Evolutionary conservation across 1,140 invertebrate species (phyloP), one percentile per base, ranked within the genome.

Genomic region (Triops cancriformis): DNA sequence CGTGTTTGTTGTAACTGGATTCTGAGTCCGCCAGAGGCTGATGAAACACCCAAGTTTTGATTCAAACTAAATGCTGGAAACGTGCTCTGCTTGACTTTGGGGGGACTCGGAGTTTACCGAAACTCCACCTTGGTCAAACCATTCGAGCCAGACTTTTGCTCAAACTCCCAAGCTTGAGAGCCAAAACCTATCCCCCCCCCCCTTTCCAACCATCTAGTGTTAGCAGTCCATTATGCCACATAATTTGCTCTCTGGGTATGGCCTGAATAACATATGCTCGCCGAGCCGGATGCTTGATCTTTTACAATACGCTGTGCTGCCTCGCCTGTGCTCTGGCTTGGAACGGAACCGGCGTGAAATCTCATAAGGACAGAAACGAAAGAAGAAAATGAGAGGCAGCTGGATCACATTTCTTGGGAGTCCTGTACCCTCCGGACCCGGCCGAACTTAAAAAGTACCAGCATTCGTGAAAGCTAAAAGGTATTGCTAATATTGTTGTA

Each of bases 261-360:
- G n/a, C 51, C 51, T 10, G 51, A 64, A 64, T 64, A 64, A 64
- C 51, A 64, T 64, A 64, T 64, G 51, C 51, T 64, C 51, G 51
- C 51, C 51, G 51, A 64, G 51, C 51, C 51, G 51, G 51, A 64
- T 64, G 51, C 51, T 64, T 64, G n/a, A 64, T 64, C 51, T 64
- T 64, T 64, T 64, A 64, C 14, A 64, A 64, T 64, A 64, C 51
- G 51, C 2, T 37, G 31, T 37, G 31, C 51, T 64, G 51, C 51
- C 51, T 64, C 51, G 51, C 51, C 51, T 64, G n/a, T 64, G 51
- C 51, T 14, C 51, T 64, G 51, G 51, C 51, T 64, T 64, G 51
- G 51, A 64, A 64, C 51, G 51, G 51, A 64, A 64, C 51, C 51
- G 51, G 51, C 51, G 51, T 64, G 51, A 64, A 64, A 64, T 64